Evolutionary conservation across 37 sponge, comb jelly and placozoan genomes (phyloP), one percentile per base, ranked within the genome.

Genomic region (Chondrosia reniformis): DNA sequence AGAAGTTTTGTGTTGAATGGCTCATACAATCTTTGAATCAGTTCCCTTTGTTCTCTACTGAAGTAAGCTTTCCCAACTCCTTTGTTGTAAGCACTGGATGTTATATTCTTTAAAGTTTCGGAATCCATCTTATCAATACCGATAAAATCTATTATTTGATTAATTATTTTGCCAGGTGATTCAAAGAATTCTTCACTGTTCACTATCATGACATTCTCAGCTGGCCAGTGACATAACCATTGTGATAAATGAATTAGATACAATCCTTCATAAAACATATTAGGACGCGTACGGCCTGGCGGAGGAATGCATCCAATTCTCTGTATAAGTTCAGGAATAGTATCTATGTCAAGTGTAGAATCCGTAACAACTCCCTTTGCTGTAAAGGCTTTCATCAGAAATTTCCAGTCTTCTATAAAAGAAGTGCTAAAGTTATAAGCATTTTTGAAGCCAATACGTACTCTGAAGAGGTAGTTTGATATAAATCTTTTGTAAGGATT

Each of bases 221-320:
- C 2, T n/a, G 90, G 90, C 79, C 77, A 90, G 69, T 90, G 85
- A 52, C 90, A 90, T 21, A 90, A 44, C 90, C 90, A 90, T 59
- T 85, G 82, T 37, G 52, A 40, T 12, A 90, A 74, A 63, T 83
- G 83, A 4, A 85, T 55, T 46, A 80, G 84, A 65, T 90, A 90
- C 22, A 85, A 46, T 22, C 83, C 83, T n/a, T 90, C 90, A 54
- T 54, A 90, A 42, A 83, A 32, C 61, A 85, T 45, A 41, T 90
- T 90, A 27, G 52, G 36, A 9, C 28, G 1, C 12, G 33, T 10
- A 0, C 6, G 19, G 36, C 31, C 27, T 33, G 28, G 34, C 31
- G 46, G 55, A 52, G 28, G 38, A 4, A n/a, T n/a, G n/a, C n/a
- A n/a, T n/a, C n/a, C n/a, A n/a, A n/a, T n/a, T n/a, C n/a, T n/a